Evolutionary conservation across 2,797 vertebrate genomes (phyloP).

Genomic region (Menidia menidia): DNA sequence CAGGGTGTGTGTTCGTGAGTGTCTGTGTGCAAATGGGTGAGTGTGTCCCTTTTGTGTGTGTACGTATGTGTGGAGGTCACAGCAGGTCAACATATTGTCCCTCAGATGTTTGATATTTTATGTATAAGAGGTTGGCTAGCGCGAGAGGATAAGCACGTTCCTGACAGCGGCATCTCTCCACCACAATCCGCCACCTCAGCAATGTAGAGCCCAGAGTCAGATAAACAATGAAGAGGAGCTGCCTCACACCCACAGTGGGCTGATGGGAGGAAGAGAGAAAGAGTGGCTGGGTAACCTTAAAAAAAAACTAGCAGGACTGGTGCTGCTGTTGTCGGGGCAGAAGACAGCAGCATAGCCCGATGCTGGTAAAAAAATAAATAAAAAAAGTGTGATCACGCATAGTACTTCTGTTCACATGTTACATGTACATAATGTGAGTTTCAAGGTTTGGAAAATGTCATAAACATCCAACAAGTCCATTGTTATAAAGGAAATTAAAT

Average conservation of each 20-base stretch:
- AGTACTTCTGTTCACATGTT: slow-evolving; percentile 29
- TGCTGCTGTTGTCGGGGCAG: slow-evolving; percentile 18
- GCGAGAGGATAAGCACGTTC: slow-evolving; percentile 91
- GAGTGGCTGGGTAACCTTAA: background rate
- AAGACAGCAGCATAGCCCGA: slow-evolving; percentile 26
- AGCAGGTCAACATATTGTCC: slow-evolving; percentile 98
- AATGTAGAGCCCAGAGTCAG: slow-evolving; percentile 72
- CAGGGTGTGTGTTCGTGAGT: slow-evolving; percentile 66
- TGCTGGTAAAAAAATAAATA: slow-evolving; percentile 34
- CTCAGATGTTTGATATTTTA: slow-evolving; percentile 98
- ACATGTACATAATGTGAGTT: slow-evolving; percentile 18
- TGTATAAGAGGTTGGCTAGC: slow-evolving; percentile 89
- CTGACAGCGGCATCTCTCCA: slow-evolving; percentile 88
- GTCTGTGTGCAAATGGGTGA: slow-evolving; percentile 26
- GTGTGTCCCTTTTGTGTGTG: slow-evolving; percentile 59
- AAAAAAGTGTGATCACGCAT: slow-evolving; percentile 34
- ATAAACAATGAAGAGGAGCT: slow-evolving; percentile 72
- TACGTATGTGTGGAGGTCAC: slow-evolving; percentile 89
- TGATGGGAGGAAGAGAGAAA: slow-evolving; percentile 49
- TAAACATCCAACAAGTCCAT: slow-evolving; percentile 26
- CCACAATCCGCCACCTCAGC: slow-evolving; percentile 86
- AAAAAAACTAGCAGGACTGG: slow-evolving; percentile 33
- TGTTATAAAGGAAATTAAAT: slow-evolving; percentile 24
- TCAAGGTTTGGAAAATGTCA: slow-evolving; percentile 18
- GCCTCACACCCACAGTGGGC: slow-evolving; percentile 59